phyloP scores from a whole-genome alignment of 2,888 invertebrate species.

The Tetranychus truncatus region DNA sequence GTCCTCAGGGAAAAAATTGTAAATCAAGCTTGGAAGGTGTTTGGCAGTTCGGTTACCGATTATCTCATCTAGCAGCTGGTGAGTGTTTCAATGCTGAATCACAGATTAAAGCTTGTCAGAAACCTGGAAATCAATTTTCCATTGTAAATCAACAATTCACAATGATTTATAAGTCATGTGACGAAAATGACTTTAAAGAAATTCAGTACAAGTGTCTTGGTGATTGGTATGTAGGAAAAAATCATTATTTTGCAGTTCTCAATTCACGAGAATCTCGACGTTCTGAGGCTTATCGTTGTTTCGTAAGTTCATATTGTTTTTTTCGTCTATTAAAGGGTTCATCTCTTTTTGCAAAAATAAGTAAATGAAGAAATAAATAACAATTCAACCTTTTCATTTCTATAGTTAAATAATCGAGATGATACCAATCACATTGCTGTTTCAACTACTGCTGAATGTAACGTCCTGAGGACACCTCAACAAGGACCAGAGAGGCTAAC shows the following conservation, averaged over 20 bases:
- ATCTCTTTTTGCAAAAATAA: slow-evolving; percentile 1
- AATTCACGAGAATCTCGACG: slow-evolving; percentile 87
- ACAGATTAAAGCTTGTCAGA: slow-evolving; percentile 78
- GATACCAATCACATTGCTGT: slow-evolving; percentile 78
- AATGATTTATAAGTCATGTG: slow-evolving; percentile 80
- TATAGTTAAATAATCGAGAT: slow-evolving; percentile 61
- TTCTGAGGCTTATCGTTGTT: slow-evolving; percentile 83
- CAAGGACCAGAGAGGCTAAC: slow-evolving; percentile 74
- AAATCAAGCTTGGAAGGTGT: slow-evolving; percentile 80
- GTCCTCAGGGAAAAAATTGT: slow-evolving; percentile 73
- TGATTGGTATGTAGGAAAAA: slow-evolving; percentile 86
- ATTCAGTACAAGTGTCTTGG: slow-evolving; percentile 82
- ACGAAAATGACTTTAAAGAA: slow-evolving; percentile 70
- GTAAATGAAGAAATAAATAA: no score
- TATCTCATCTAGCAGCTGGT: slow-evolving; percentile 56
- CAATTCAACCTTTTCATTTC: not conserved
- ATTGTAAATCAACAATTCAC: slow-evolving; percentile 93
- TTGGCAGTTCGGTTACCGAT: slow-evolving; percentile 86
- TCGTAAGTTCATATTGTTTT: slow-evolving; percentile 35
- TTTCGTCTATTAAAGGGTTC: not conserved
- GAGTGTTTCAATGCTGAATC: slow-evolving; percentile 72
- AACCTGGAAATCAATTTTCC: slow-evolving; percentile 81
- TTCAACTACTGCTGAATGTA: slow-evolving; percentile 83
- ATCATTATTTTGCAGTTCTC: slow-evolving; percentile 90
- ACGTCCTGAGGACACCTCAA: slow-evolving; percentile 74